A percentile compares a stretch with the other conserved stretches of the same genome.
Conservation (phyloP, 2,888 invertebrate genomes). For the Toxonevra muliebris region DNA sequence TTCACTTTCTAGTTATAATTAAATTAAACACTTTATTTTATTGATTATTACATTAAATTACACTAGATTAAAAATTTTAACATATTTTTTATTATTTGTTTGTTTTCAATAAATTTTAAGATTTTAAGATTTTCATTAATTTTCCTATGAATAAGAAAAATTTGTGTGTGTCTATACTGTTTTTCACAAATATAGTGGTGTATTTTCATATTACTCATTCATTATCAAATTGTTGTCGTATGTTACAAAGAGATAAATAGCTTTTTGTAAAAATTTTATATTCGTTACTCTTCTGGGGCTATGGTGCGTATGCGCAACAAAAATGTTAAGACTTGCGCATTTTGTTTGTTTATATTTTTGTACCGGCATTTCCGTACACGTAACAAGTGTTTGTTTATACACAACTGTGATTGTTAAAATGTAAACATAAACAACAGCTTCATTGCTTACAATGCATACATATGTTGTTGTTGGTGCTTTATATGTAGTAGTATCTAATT, state of each 20-base stretch:
- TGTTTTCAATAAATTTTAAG: neutral
- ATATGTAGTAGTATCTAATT: no score
- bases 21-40: no score
- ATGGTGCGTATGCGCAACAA: conserved; percentile 34
- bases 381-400: conserved; percentile 27
- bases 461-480: no score
- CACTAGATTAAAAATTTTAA: neutral
- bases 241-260: conserved; percentile 43
- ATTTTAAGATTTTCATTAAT: conserved; percentile 17
- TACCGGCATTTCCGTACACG: conserved; percentile 25
- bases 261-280: neutral
- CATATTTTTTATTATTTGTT: neutral
- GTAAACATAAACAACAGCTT: no score
- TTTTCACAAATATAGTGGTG: conserved; percentile 44
- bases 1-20: no score
- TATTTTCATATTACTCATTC: conserved; percentile 31
- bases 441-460: no score
- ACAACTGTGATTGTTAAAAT: no score
- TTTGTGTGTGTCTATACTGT: conserved; percentile 44
- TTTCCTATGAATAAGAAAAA: conserved; percentile 18
- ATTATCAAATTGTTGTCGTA: conserved; percentile 37
- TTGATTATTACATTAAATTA: neutral
- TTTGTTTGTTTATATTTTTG: conserved; percentile 40
- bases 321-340: conserved; percentile 22
- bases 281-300: conserved; percentile 27